phyloP scores from a whole-genome alignment of 2,888 invertebrate genomes.

The Neoascia interrupta region DNA sequence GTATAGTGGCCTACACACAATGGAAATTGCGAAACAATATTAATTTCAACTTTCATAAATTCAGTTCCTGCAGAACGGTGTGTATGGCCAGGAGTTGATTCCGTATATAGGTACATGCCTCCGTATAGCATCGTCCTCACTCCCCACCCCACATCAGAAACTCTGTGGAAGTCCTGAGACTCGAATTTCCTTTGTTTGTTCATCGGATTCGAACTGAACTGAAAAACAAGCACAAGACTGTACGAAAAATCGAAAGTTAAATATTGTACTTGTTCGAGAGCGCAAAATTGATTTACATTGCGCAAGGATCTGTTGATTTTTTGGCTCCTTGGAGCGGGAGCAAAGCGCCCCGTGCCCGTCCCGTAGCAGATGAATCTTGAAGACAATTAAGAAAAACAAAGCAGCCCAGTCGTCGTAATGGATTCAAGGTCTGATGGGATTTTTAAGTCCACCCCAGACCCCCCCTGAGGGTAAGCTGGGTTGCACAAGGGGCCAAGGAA shows the following conservation, averaged over 20 bases:
- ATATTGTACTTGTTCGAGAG: constrained; percentile 67
- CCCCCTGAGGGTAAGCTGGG: background rate
- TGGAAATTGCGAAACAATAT: constrained; percentile 65
- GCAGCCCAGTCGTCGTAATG: constrained; percentile 40
- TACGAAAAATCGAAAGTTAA: constrained; percentile 69
- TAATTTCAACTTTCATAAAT: constrained; percentile 69
- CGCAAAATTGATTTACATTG: constrained; percentile 67
- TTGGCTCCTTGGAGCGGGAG: constrained; percentile 41
- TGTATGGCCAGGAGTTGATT: constrained; percentile 7
- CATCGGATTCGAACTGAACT: constrained; percentile 65
- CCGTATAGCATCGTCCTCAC: background rate
- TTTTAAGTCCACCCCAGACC: too few species aligned
- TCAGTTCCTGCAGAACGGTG: constrained; percentile 57
- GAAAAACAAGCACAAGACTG: constrained; percentile 56
- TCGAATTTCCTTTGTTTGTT: constrained; percentile 56
- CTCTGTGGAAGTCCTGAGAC: constrained; percentile 22
- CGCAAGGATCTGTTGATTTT: constrained; percentile 67
- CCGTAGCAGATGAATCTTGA: constrained; percentile 25
- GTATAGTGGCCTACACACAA: constrained; percentile 40
- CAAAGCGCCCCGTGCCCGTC: too few species aligned
- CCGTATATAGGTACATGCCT: background rate
- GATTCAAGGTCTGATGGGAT: constrained; percentile 47
- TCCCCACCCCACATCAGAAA: background rate
- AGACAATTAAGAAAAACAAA: constrained; percentile 23
- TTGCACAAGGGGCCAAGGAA: constrained; percentile 1